Conservation (phyloP, 2,797 vertebrate species). For the Alauda arvensis region DNA sequence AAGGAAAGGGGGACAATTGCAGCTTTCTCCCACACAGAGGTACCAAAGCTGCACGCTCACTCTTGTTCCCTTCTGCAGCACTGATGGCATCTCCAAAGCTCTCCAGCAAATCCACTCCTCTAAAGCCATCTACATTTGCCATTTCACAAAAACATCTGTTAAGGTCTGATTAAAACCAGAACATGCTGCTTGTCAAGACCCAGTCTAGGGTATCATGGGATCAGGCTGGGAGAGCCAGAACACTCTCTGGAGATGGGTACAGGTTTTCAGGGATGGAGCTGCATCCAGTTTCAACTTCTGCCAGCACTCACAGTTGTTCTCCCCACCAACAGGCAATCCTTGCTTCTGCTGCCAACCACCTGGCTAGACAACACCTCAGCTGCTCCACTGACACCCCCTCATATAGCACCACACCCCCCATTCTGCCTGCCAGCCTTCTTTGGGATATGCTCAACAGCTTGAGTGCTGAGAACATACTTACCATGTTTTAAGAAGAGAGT, state of each 20-base stretch:
- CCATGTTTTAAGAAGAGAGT: neutral
- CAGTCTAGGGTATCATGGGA: neutral
- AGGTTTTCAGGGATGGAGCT: neutral
- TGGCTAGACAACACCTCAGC: neutral
- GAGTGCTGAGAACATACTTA: neutral
- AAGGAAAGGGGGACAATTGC: neutral
- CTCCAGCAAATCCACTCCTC: neutral
- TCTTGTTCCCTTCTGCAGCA: neutral
- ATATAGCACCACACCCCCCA: fast-evolving
- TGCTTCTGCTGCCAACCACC: neutral
- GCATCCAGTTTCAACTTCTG: neutral
- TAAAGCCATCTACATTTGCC: neutral
- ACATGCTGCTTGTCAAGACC: neutral
- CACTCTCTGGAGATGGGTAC: neutral
- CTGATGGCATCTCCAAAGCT: neutral
- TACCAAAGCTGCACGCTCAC: fast-evolving
- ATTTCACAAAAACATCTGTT: neutral
- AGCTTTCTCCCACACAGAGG: neutral
- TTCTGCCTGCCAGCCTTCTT: neutral
- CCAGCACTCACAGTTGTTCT: neutral
- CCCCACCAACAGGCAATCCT: neutral
- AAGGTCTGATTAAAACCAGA: neutral
- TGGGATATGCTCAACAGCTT: neutral
- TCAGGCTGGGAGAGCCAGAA: neutral
- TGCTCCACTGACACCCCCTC: neutral